Base-by-base conservation (phyloP, 2,797 vertebrate genomes). In the Threskiornis aethiopicus region DNA sequence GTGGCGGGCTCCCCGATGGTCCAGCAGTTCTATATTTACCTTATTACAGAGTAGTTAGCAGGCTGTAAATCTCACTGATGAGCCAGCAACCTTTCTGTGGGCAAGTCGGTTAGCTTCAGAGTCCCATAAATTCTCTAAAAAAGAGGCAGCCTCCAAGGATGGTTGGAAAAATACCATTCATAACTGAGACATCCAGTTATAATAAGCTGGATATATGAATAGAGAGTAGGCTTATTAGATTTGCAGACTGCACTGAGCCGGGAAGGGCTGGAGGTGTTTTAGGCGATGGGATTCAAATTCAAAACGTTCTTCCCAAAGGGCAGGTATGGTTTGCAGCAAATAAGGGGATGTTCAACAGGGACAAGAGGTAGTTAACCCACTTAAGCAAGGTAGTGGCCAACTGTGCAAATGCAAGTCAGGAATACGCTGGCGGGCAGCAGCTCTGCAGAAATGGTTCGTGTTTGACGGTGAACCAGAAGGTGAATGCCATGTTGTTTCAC, bases 51-150 rank as follows among this genome's bases (percentile, higher is more conserved):
- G 71, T 37, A 83, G 94, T 93, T 94, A 94, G 67, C 51, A 61
- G 75, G 54, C 46, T 87, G 35, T 94, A 95, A 90, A 92, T 95
- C 78, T 90, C 81, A 47, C n/a, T 77, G 95, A 96, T 75, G 67
- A 94, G 78, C 86, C 86, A 93, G 44, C 37, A 89, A 17, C 55
- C 71, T 90, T 89, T 90, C 91, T 64, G 49, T 58, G 67, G 55
- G 86, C 55, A 84, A 67, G 71, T 51, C 0, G 0, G 22, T 67
- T 65, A 85, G 73, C 52, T 93, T 90, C 52, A 65, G 66, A 79
- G 64, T 39, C 66, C 26, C 59, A 83, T 82, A 96, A 92, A 92
- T 93, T 57, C 86, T 72, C 49, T n/a, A 20, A 70, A 76, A 76
- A 72, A 55, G 49, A 31, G 4, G 31, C 39, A 84, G 18, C 13